Evolutionary conservation across 2,888 invertebrate genomes (phyloP), one percentile per base, ranked within the genome.

Genomic region (Macrosoma leucophasiata): DNA sequence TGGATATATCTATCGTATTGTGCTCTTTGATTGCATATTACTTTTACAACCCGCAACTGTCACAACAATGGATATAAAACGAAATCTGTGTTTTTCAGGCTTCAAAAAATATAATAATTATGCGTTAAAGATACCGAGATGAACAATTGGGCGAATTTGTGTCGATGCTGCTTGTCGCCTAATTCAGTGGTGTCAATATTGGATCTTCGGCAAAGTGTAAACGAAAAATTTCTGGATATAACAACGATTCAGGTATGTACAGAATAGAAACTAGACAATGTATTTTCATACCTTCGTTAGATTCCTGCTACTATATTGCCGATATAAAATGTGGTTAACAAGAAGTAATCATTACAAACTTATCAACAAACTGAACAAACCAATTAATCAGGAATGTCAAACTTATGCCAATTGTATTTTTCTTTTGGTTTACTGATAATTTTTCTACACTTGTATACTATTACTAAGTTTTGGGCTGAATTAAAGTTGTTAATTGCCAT

Each of bases 81-180:
- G 43, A 55, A 61, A 54, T 60, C 52, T 56, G 43, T 43, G 54
- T 59, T 63, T 82, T 77, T 53, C 74, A 82, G 82, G 54, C 53
- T 58, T 68, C 51, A 56, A 51, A n/a, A 53, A 57, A 62, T 44
- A 52, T 52, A 44, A 54, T 65, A 63, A 69, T 56, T 57, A 71
- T 58, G 52, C 62, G 55, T 54, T 46, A 52, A 48, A 49, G 37
- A 13, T 54, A 56, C 48, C 64, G 62, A 74, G 61, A 84, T 84
- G 82, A 79, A 79, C 63, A 47, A 52, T 23, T 84, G 79, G 81
- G 62, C 70, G 33, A 68, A 76, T 57, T 66, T 84, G 41, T 85
- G 84, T 56, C 76, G 84, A 26, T 77, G 81, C 55, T 85, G 84
- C 56, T 59, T 85, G 39, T 68, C 77, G 47, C 70, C 78, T 38